phyloP scores from a whole-genome alignment of 2,888 invertebrate genomes.

The Nebria salina region DNA sequence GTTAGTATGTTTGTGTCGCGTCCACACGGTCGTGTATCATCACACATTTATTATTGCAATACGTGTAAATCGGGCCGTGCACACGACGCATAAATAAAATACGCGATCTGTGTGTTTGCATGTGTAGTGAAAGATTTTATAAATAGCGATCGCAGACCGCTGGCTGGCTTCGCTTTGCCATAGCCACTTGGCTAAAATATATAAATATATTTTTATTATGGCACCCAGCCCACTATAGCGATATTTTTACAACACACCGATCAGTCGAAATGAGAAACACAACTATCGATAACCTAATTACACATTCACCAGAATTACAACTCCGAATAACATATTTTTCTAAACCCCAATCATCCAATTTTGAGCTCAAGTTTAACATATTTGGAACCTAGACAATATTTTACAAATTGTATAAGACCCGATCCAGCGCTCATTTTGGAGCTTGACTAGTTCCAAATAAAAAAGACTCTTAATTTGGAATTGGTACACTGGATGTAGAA shows the following conservation, averaged over 20 bases:
- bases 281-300: constrained; percentile 36
- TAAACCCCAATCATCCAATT: too few relatives aligned
- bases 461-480: too few relatives aligned
- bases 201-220: constrained; percentile 44
- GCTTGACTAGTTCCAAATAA: too few relatives aligned
- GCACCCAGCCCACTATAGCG: constrained; percentile 34
- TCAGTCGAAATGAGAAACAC: neutral
- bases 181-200: constrained; percentile 33
- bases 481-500: too few relatives aligned
- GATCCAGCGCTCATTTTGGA: too few relatives aligned
- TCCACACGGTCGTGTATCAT: neutral
- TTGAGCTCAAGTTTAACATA: too few relatives aligned
- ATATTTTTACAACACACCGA: constrained; percentile 36
- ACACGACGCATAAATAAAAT: constrained; percentile 1
- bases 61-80: neutral
- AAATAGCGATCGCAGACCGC: constrained; percentile 8
- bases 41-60: neutral
- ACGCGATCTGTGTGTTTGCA: neutral
- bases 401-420: too few relatives aligned
- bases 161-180: constrained; percentile 8
- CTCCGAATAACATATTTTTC: too few relatives aligned
- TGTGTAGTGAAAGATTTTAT: neutral
- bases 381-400: too few relatives aligned
- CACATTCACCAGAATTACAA: neutral
- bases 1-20: neutral